These are phyloP conservation scores for Gambusia holbrooki DNA, from an alignment of 2,113 vertebrate species.

Conservation along the genomic window DNA sequence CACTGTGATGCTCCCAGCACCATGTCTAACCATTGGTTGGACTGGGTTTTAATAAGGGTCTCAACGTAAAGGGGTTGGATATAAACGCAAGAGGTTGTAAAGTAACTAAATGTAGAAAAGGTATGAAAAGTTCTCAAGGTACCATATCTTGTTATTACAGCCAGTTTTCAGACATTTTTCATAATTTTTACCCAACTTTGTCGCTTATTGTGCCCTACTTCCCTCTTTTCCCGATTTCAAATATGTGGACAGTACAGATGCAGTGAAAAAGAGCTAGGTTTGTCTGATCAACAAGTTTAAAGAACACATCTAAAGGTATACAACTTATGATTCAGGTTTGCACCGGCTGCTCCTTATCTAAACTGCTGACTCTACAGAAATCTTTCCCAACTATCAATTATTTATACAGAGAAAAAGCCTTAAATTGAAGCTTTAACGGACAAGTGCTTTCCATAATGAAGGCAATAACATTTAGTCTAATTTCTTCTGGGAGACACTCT, in stretches of 20 bases:
- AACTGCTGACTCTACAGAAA: slow-evolving; percentile 56
- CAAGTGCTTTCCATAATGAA: slow-evolving; percentile 60
- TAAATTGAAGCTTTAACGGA: slow-evolving; percentile 54
- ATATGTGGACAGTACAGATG: neutral
- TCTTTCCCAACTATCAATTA: slow-evolving; percentile 53
- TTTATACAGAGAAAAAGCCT: slow-evolving; percentile 51
- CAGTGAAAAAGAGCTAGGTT: neutral
- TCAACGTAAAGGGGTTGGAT: neutral
- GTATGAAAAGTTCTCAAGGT: too few species aligned
- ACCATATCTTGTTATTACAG: too few species aligned
- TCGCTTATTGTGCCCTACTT: neutral
- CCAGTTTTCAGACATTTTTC: too few species aligned
- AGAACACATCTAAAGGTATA: neutral
- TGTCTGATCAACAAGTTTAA: neutral
- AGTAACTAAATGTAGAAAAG: too few species aligned
- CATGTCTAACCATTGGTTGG: too few species aligned
- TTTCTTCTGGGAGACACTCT: slow-evolving; percentile 44
- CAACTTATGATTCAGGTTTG: slow-evolving; percentile 15
- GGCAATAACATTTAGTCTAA: slow-evolving; percentile 56
- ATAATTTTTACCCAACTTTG: too few species aligned
- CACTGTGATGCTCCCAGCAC: too few species aligned
- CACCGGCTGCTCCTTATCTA: slow-evolving; percentile 12
- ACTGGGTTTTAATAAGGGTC: neutral
- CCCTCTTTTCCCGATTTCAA: neutral
- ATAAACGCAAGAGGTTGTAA: neutral